phyloP scores from a whole-genome alignment of 2,113 vertebrate species.

The Chaenogobius annularis region DNA sequence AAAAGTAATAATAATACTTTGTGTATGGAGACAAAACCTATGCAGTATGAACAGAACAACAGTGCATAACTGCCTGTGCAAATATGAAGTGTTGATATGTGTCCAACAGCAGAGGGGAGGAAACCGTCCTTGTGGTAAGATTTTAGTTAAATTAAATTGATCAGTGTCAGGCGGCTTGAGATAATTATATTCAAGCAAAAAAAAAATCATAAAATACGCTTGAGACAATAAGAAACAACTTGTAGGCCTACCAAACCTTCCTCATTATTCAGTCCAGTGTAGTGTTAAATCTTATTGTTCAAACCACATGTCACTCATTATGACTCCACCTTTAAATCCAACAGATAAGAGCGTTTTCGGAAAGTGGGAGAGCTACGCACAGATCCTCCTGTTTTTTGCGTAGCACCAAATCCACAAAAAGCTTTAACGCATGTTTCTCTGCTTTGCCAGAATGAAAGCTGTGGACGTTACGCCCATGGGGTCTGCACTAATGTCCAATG shows the following conservation, averaged over 20 bases:
- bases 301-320: neutral
- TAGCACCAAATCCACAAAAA: slow-evolving; percentile 55
- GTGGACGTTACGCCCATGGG: slow-evolving; percentile 33
- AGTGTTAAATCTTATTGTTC: neutral
- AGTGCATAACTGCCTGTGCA: too few species aligned
- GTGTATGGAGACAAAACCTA: too few species aligned
- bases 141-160: too few species aligned
- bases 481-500: slow-evolving; percentile 46
- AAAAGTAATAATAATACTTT: too few species aligned
- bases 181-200: too few species aligned
- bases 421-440: slow-evolving; percentile 46
- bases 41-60: too few species aligned
- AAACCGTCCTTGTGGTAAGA: too few species aligned
- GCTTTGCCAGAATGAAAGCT: slow-evolving; percentile 29
- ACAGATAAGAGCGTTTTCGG: slow-evolving; percentile 23
- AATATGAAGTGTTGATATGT: too few species aligned
- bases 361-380: slow-evolving; percentile 9
- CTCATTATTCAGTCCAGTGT: neutral
- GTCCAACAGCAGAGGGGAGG: too few species aligned
- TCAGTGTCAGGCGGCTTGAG: too few species aligned
- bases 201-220: too few species aligned
- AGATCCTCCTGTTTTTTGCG: neutral
- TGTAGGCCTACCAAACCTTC: neutral
- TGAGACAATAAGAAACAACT: too few species aligned
- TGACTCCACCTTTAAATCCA: neutral